Evolutionary conservation across 2,888 invertebrate species (phyloP).

Genomic region (Apomyelois bistriatella): DNA sequence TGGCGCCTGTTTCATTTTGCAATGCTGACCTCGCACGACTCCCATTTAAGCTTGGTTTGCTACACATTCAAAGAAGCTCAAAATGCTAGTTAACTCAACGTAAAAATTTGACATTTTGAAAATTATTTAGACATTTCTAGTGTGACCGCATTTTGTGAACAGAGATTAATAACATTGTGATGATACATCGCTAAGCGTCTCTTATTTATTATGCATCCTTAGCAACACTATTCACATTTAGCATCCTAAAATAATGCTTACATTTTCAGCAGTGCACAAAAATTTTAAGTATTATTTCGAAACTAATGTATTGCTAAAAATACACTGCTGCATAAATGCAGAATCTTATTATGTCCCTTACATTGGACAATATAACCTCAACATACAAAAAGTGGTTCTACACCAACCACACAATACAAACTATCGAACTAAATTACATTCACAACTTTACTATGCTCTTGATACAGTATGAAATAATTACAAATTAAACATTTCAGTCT

Average conservation of each 20-base stretch:
- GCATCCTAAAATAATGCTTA: conserved; percentile 31
- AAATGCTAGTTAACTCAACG: background rate
- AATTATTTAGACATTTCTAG: conserved; percentile 16
- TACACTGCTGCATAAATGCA: conserved; percentile 34
- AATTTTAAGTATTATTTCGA: conserved; percentile 32
- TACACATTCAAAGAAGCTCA: background rate
- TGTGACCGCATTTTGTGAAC: conserved; percentile 35
- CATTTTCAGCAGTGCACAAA: conserved; percentile 31
- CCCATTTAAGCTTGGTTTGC: too few relatives aligned
- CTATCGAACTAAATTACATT: conserved; percentile 35
- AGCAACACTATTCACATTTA: conserved; percentile 30
- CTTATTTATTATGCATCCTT: conserved; percentile 27
- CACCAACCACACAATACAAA: conserved; percentile 32
- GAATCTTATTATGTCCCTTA: conserved; percentile 34
- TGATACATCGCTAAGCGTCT: conserved; percentile 32
- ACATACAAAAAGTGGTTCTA: conserved; percentile 22
- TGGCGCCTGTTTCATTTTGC: background rate
- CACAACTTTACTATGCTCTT: conserved; percentile 40
- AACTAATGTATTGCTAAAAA: conserved; percentile 35
- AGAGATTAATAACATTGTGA: conserved; percentile 28
- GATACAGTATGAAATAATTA: conserved; percentile 51
- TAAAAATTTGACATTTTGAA: background rate
- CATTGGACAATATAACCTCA: conserved; percentile 40
- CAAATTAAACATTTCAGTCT: conserved; percentile 71
- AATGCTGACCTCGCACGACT: background rate